A percentile compares a stretch with the other conserved stretches of the same genome.
These are phyloP conservation scores for Teleogryllus occipitalis DNA, from an alignment of 1,140 invertebrate species.

Conservation along the genomic window DNA sequence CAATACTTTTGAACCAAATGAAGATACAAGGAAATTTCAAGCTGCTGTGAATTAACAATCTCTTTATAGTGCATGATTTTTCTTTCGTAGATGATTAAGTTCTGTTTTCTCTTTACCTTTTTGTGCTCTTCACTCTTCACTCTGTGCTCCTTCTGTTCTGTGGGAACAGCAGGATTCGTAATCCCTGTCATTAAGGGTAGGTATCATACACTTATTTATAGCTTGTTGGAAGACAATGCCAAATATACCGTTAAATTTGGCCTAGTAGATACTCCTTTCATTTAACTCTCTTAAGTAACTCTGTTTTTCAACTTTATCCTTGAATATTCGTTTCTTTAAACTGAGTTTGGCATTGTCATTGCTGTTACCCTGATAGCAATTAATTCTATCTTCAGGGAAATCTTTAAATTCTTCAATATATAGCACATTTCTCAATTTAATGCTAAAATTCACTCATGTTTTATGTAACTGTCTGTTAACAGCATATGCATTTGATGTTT, in stretches of 20 bases:
- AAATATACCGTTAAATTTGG: not conserved
- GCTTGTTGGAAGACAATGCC: not conserved
- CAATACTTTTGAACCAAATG: too few relatives aligned
- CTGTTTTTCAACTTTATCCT: not conserved
- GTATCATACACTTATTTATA: constrained; percentile 24
- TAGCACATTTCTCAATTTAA: not conserved
- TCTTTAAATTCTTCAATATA: not conserved
- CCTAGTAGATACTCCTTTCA: not conserved
- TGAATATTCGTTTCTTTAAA: not conserved
- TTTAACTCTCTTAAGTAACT: not conserved
- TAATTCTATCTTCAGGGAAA: not conserved
- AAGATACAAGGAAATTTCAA: not conserved
- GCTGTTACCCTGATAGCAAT: not conserved
- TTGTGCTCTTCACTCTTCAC: constrained; percentile 27
- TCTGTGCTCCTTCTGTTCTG: constrained; percentile 33
- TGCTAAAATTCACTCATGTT: not conserved
- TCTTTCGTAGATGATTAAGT: constrained; percentile 23
- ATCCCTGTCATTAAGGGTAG: constrained; percentile 44
- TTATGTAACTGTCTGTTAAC: not conserved
- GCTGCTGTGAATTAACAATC: not conserved
- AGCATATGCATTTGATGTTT: constrained; percentile 1
- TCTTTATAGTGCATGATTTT: constrained; percentile 19
- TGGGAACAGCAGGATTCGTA: constrained; percentile 38
- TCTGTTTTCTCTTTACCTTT: constrained; percentile 30
- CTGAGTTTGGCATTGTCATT: not conserved